Evolutionary conservation across 2,113 vertebrate species (phyloP).

Genomic region (Megaceryle torquata): DNA sequence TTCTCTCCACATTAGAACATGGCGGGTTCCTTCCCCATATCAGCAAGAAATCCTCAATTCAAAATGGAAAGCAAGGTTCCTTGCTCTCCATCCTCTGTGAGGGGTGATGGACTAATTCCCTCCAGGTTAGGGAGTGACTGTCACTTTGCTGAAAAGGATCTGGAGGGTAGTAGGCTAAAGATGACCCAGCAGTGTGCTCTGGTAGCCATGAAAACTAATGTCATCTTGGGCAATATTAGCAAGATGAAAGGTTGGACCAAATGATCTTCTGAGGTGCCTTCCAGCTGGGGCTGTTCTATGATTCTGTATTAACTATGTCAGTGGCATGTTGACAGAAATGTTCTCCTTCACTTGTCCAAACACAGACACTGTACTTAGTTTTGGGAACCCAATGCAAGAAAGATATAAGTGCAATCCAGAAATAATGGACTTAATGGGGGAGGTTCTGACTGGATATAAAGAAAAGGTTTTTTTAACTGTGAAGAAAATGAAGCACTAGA

Average conservation of each 20-base stretch:
- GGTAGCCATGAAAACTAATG: neutral
- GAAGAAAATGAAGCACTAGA: neutral
- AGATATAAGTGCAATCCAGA: neutral
- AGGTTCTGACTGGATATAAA: neutral
- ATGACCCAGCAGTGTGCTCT: neutral
- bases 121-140: neutral
- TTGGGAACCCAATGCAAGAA: neutral
- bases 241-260: neutral
- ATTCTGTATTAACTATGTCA: neutral
- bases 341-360: neutral
- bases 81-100: neutral
- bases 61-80: neutral
- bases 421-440: neutral
- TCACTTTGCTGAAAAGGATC: neutral
- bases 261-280: neutral
- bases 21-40: neutral
- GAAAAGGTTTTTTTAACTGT: neutral
- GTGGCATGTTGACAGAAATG: neutral
- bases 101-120: neutral
- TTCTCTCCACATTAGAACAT: neutral
- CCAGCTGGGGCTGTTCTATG: rapidly evolving
- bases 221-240: neutral
- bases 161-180: neutral
- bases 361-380: neutral
- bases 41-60: neutral